phyloP scores from a whole-genome alignment of 2,797 vertebrate genomes.

The Botia kubotai region DNA sequence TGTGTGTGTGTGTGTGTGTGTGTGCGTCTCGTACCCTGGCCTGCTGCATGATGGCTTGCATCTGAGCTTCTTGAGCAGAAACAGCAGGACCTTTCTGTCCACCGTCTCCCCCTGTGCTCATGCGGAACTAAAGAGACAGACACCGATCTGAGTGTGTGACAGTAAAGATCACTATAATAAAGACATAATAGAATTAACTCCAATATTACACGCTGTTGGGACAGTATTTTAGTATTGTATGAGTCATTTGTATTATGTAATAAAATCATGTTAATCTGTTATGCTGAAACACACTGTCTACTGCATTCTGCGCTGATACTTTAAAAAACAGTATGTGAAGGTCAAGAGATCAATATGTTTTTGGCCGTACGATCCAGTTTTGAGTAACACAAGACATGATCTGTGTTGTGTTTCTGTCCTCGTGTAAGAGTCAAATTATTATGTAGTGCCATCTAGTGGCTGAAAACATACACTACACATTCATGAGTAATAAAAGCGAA shows the following conservation, averaged over 20 bases:
- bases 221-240: too few relatives aligned
- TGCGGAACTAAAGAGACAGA: slow-evolving; percentile 84
- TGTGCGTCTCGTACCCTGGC: slow-evolving; percentile 85
- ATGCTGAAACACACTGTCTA: neutral
- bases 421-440: neutral
- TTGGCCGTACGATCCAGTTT: neutral
- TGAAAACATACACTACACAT: slow-evolving; percentile 58
- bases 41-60: slow-evolving; percentile 97
- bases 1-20: slow-evolving; percentile 14
- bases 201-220: too few relatives aligned
- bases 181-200: too few relatives aligned
- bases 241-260: too few relatives aligned
- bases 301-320: too few relatives aligned
- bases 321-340: too few relatives aligned
- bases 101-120: slow-evolving; percentile 88
- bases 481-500: too few relatives aligned
- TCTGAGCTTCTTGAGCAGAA: slow-evolving; percentile 95
- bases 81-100: slow-evolving; percentile 94
- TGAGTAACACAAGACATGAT: neutral
- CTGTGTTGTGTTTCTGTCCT: neutral
- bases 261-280: too few relatives aligned
- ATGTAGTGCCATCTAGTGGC: slow-evolving; percentile 75
- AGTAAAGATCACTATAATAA: too few relatives aligned
- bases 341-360: neutral
- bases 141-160: neutral